phyloP scores from a whole-genome alignment of 2,797 vertebrate species.

The Labeo calbasu region DNA sequence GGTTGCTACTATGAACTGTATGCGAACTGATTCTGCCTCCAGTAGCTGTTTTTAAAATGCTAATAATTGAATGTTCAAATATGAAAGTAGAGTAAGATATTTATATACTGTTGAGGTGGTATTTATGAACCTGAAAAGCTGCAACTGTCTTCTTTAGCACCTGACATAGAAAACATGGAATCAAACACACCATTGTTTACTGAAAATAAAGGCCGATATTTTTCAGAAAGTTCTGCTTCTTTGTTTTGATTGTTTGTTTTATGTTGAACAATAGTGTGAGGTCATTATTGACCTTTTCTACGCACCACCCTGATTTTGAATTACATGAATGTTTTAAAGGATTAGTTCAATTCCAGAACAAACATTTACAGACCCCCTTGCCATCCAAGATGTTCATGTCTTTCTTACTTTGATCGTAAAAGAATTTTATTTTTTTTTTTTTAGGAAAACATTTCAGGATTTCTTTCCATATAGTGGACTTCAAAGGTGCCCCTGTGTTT shows the following conservation, averaged over 20 bases:
- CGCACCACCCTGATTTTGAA: neutral
- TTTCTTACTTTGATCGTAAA: no score
- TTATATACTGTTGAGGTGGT: conserved; percentile 78
- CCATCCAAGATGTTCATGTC: no score
- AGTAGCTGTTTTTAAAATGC: conserved; percentile 62
- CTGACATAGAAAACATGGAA: conserved; percentile 69
- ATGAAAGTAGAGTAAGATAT: conserved; percentile 78
- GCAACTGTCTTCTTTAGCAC: conserved; percentile 59
- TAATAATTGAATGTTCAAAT: conserved; percentile 70
- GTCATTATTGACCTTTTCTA: neutral
- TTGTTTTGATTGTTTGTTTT: neutral
- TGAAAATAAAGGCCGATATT: conserved; percentile 81
- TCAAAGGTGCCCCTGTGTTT: no score
- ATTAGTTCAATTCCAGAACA: no score
- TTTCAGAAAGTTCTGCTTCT: conserved; percentile 69
- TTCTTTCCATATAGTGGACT: no score
- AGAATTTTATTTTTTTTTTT: no score
- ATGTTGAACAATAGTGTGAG: neutral
- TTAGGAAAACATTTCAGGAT: no score
- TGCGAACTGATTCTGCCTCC: conserved; percentile 65
- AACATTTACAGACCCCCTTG: no score
- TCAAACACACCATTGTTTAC: conserved; percentile 76
- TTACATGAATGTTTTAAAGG: neutral
- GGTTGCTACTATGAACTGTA: conserved; percentile 45
- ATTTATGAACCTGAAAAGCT: conserved; percentile 73